Evolutionary conservation across 30 jellyfish, hydroid and myxozoan species (phyloP), one percentile per base, ranked within the genome.

Genomic region (Haliclystus octoradiatus): DNA sequence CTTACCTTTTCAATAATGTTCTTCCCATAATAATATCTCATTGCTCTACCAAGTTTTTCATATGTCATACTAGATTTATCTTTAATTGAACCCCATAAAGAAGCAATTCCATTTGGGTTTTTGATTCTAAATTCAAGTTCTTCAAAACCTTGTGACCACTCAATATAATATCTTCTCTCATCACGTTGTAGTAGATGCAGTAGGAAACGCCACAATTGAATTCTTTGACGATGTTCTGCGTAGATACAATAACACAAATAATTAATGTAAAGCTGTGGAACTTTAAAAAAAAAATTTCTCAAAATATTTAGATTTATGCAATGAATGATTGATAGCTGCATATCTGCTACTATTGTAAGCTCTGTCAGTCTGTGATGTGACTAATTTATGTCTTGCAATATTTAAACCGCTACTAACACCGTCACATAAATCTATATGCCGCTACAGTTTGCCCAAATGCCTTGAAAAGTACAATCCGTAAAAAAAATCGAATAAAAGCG

Each of bases 141-240:
- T 9, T 66, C 86, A 15, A 70, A 24, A 19, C 57, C 57, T 13
- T 35, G 75, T 12, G 71, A 63, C 94, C 94, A 82, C 50, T 82
- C 78, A 0, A 82, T 74, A 34, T 76, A 85, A 5, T 53, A 23
- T 28, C 86, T 30, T 2, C 29, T 57, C 27, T 29, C 64, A 75
- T 91, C 99, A 25, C 92, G 82, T 49, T 91, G 76, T 33, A 91
- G 72, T 65, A 91, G 57, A 23, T 83, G 95, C 26, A 91, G 80
- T 28, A 91, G 79, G 64, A 91, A 91, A 52, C 87, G 91, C 99
- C 99, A 91, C 40, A 91, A 60, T 0, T 95, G 99, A 34, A 91
- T 79, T 53, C 99, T 52, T 75, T 74, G 73, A n/a, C 99, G 94
- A 61, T 91, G 99, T 49, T 83, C 99, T 91, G 83, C 34, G 29